Evolutionary conservation across 1,140 invertebrate genomes (phyloP), one percentile per base, ranked within the genome.

Genomic region (Micrasema longulum): DNA sequence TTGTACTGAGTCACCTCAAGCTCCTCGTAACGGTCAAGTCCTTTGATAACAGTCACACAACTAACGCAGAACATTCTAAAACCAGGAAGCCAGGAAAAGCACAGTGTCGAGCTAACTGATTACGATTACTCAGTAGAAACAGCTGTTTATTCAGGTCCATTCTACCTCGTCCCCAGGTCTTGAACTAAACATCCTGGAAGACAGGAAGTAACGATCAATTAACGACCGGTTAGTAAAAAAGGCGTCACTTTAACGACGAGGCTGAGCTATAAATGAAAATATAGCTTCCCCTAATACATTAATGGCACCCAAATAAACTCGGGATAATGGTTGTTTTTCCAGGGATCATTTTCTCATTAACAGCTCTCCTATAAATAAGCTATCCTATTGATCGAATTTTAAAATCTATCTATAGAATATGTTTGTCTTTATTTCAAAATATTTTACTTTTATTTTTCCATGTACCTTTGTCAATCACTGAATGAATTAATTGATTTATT

Each of bases 141-240:
- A 47, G 22, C 60, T 64, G 43, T 45, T 64, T 64, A 64, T 22
- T 2, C n/a, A 45, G 43, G 60, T 47, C 22, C n/a, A 20, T 22
- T 47, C 16, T 12, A 23, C 38, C 41, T 38, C n/a, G n/a, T 64
- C 18, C 20, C 43, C 60, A 10, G 18, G 38, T 2, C 11, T 48
- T 10, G 43, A 45, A 45, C 18, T 10, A 45, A 48, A 64, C 60
- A 64, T 64, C 60, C 60, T 31, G 60, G 22, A 64, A 45, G 26
- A 41, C 60, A 64, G 60, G 60, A 64, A 45, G 45, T 47, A 60
- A 47, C 60, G 41, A 45, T 31, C 60, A 22, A 64, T 64, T 64
- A 64, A 64, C 60, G 41, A 47, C 60, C 43, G 43, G 35, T 16
- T 64, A n/a, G 36, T 60, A 64, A 64, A 63, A 64, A 47, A 36